Evolutionary conservation across 2,888 invertebrate genomes (phyloP).

Genomic region (Flexamia atlantica): DNA sequence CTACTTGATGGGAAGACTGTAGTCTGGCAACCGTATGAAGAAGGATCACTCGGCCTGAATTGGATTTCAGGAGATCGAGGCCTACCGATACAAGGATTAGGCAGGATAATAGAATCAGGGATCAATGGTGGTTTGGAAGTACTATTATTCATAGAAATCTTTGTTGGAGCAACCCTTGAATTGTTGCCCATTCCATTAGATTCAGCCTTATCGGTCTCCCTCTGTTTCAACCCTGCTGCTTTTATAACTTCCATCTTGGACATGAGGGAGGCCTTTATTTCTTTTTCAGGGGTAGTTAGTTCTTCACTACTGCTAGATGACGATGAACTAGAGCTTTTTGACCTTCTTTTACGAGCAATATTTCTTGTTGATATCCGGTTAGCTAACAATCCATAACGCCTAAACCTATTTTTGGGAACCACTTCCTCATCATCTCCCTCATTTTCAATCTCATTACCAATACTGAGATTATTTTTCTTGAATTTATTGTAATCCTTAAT

Average conservation of each 20-base stretch:
- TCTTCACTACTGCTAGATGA: slow-evolving; percentile 15
- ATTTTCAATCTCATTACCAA: neutral
- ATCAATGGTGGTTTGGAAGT: neutral
- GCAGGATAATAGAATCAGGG: neutral
- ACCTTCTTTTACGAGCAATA: neutral
- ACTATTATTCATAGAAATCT: neutral
- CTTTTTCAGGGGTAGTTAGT: slow-evolving; percentile 7
- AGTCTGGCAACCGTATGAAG: slow-evolving; percentile 45
- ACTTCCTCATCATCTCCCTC: slow-evolving; percentile 18
- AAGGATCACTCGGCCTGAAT: slow-evolving; percentile 46
- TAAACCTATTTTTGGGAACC: slow-evolving; percentile 17
- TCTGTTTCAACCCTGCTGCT: neutral
- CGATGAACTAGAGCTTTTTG: neutral
- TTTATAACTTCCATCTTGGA: neutral
- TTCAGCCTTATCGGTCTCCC: neutral
- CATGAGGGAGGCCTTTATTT: neutral
- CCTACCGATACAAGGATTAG: neutral
- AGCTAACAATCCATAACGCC: slow-evolving; percentile 37
- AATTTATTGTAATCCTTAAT: neutral
- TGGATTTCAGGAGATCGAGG: slow-evolving; percentile 43
- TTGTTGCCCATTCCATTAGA: neutral
- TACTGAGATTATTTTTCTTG: neutral
- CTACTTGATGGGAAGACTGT: neutral
- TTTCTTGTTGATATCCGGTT: slow-evolving; percentile 17
- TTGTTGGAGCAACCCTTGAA: neutral